phyloP scores from a whole-genome alignment of 2,797 vertebrate genomes.

The Sebastolobus altivelis region DNA sequence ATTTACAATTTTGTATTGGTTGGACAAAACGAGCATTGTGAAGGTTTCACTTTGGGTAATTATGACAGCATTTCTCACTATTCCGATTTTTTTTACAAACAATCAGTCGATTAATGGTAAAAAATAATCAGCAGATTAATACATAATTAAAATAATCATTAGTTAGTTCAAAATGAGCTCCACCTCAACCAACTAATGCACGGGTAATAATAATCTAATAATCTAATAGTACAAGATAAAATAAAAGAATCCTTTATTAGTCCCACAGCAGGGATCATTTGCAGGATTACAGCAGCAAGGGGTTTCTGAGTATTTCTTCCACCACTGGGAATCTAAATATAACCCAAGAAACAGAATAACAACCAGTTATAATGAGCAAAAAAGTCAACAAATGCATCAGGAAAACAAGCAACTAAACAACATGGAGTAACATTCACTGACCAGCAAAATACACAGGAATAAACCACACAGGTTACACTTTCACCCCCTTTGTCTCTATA shows the following conservation, averaged over 20 bases:
- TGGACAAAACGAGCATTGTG: too few relatives aligned
- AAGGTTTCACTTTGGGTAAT: too few relatives aligned
- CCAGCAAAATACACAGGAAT: not conserved
- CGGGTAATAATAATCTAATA: not conserved
- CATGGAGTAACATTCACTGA: not conserved
- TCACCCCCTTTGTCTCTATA: not conserved
- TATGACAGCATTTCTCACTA: too few relatives aligned
- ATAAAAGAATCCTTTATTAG: too few relatives aligned
- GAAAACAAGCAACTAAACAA: conserved; percentile 7
- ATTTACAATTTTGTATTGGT: too few relatives aligned
- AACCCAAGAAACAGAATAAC: not conserved
- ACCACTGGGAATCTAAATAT: not conserved
- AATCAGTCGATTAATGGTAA: not conserved
- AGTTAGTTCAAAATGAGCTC: not conserved
- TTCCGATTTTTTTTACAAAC: not conserved
- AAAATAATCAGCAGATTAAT: not conserved
- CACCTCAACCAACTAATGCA: not conserved
- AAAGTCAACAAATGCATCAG: not conserved
- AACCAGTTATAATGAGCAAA: not conserved
- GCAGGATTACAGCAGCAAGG: too few relatives aligned
- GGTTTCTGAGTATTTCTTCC: too few relatives aligned
- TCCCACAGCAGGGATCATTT: too few relatives aligned
- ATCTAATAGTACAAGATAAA: not conserved
- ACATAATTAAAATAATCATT: not conserved
- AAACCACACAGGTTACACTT: not conserved